Base-by-base conservation (phyloP, 2,797 vertebrate genomes). In the Choloepus didactylus region DNA sequence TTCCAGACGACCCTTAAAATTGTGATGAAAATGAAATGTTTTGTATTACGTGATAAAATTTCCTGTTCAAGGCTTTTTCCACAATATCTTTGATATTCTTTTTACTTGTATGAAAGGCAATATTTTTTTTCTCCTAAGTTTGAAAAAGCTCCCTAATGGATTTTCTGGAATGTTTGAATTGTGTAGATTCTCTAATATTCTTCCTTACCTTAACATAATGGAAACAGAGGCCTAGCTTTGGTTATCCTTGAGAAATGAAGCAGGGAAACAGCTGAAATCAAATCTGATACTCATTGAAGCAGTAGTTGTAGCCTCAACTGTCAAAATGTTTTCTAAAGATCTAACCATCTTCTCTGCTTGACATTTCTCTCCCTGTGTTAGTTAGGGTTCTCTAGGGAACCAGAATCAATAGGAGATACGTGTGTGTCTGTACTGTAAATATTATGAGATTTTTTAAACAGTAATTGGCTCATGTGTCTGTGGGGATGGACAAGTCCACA, bases 1-100 rank as follows among this genome's bases (percentile, higher is more conserved):
- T 89, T 46, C 29, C 44, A 38, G 44, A 66, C 0, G 44, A 77
- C 59, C 56, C 62, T 91, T 93, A 89, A 67, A 72, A 44, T 72
- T 51, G 35, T 7, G 15, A 54, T 59, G 69, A 51, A 87, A 96
- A 88, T 62, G 51, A 95, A 95, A 85, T 79, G 27, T 67, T 84
- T 91, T 83, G 70, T 93, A 31, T 93, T 46, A 35, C 6, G 21
- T 44, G 49, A 49, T 85, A 73, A 56, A 80, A 64, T 60, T 72
- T 31, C 49, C 23, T 83, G 62, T 54, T 76, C 66, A 12, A 75
- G 60, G 5, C 15, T 91, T 70, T 25, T 15, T 89, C 81, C 6
- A 9, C 46, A 89, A n/a, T 54, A 82, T 84, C 76, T 89, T 77
- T 29, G 9, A 60, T 80, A 46, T 49, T 67, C 31, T 82, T 66